A percentile compares a stretch with the other conserved stretches of the same genome.
Evolutionary conservation across 2,113 vertebrate genomes (phyloP).

Genomic region (Ictalurus punctatus): DNA sequence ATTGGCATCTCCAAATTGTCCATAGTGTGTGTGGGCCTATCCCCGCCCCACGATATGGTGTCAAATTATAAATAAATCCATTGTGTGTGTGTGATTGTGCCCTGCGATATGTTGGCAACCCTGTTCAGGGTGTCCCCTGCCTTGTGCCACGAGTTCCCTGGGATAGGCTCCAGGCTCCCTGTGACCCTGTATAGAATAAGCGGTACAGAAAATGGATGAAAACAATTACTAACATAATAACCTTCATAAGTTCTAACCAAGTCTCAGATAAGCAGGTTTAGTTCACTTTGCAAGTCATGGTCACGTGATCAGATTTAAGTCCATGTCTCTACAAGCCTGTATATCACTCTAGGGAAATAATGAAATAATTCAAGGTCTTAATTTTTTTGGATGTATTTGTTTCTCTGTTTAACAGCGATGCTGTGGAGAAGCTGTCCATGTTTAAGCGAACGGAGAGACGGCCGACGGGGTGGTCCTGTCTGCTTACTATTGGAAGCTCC

Average conservation of each 20-base stretch:
- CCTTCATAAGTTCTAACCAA: background rate
- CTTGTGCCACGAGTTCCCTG: too few species aligned
- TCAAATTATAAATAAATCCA: too few species aligned
- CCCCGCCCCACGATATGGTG: too few species aligned
- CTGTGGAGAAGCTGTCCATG: constrained; percentile 81
- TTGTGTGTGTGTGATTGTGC: too few species aligned
- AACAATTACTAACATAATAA: background rate
- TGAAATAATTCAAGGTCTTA: background rate
- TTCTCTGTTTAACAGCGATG: constrained; percentile 74
- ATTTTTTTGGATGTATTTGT: background rate
- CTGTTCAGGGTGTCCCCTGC: too few species aligned
- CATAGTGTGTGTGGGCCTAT: too few species aligned
- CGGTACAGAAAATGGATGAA: too few species aligned
- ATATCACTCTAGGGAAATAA: background rate
- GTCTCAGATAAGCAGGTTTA: background rate
- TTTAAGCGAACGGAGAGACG: constrained; percentile 84
- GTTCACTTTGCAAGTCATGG: background rate
- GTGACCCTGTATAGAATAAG: too few species aligned
- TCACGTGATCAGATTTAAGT: background rate
- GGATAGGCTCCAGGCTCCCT: too few species aligned
- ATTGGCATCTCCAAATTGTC: too few species aligned
- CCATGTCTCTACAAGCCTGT: background rate
- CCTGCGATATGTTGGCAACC: too few species aligned
- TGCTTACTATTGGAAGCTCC: constrained; percentile 87
- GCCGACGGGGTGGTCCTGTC: constrained; percentile 83